These are phyloP conservation scores for Drosophila novamexicana DNA, from an alignment of 1,140 invertebrate species.

Conservation along the genomic window DNA sequence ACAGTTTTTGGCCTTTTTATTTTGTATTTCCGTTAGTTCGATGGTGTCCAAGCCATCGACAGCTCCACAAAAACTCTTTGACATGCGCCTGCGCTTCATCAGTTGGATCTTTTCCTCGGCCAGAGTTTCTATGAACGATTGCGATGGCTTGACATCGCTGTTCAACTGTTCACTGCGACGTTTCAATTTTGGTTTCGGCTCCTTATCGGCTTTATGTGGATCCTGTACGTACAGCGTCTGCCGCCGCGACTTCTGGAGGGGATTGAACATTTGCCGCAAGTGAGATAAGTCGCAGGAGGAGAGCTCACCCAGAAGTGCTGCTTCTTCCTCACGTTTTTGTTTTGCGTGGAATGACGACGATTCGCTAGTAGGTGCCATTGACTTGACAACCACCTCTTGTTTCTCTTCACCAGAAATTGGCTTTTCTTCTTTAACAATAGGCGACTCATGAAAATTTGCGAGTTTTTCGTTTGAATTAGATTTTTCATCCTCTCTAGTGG, in stretches of 20 bases:
- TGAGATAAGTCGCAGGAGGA: conserved; percentile 58
- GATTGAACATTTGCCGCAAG: conserved; percentile 66
- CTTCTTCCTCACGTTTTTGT: conserved; percentile 43
- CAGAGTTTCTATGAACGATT: conserved; percentile 71
- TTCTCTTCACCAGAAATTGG: neutral
- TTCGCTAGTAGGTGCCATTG: neutral
- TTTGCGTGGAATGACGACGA: conserved; percentile 16
- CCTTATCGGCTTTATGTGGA: conserved; percentile 13
- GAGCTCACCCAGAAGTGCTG: conserved; percentile 43
- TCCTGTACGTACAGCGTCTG: conserved; percentile 52
- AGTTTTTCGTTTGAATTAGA: neutral
- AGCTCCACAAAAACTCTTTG: conserved; percentile 69
- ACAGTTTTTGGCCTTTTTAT: conserved; percentile 31
- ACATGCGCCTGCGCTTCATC: conserved; percentile 60
- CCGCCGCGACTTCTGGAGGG: conserved; percentile 65
- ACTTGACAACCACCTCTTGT: neutral
- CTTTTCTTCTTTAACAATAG: too few species aligned
- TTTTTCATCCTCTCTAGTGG: neutral
- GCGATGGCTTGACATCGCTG: conserved; percentile 68
- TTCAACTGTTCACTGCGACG: conserved; percentile 57
- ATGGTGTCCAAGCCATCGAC: conserved; percentile 36
- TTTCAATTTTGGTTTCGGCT: conserved; percentile 61
- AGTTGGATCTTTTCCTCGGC: conserved; percentile 32
- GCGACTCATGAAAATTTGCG: too few species aligned
- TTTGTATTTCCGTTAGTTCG: neutral